Evolutionary conservation across 2,888 invertebrate species (phyloP), one percentile per base, ranked within the genome.

Genomic region (Dryocosmus kuriphilus): DNA sequence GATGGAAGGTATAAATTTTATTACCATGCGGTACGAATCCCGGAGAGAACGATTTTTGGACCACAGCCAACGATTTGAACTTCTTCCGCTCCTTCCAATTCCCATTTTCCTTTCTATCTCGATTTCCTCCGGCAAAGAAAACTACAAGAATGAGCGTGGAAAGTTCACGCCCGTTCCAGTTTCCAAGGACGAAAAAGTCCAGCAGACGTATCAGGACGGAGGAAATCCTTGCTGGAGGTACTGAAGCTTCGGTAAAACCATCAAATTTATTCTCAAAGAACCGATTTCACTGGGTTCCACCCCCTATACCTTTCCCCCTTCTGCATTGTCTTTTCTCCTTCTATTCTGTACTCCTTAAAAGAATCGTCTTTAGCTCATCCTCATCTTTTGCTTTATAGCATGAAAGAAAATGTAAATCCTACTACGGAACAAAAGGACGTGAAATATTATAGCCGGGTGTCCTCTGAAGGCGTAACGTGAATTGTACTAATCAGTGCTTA

Each of bases 241-340:
- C 60, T 77, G 41, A 67, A 79, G 81, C 81, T 79, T 77, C 76
- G 76, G 79, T 83, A 83, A 84, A 81, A 78, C 81, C 77, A 78
- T 80, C 57, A 77, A 82, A 83, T 84, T 83, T 84, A 83, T 83
- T 82, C 84, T 79, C 81, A 79, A 83, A 84, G 80, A 79, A 77
- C 74, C 80, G 78, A 84, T 81, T 74, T 61, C 11, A 71, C 71
- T 71, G n/a, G 14, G n/a, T 30, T n/a, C 30, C n/a, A n/a, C 8
- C 46, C 51, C 30, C 11, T 32, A 11, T 3, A 71, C 24, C 30
- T 5, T 71, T 30, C 19, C n/a, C 24, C 6, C n/a, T 71, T 30
- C 27, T n/a, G 7, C 11, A 9, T 19, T 51, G 4, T 30, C 19
- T 71, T 51, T n/a, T n/a, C 30, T 51, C n/a, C 30, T 30, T 27